phyloP scores from a whole-genome alignment of 2,797 vertebrate species.

The Taeniopygia guttata region DNA sequence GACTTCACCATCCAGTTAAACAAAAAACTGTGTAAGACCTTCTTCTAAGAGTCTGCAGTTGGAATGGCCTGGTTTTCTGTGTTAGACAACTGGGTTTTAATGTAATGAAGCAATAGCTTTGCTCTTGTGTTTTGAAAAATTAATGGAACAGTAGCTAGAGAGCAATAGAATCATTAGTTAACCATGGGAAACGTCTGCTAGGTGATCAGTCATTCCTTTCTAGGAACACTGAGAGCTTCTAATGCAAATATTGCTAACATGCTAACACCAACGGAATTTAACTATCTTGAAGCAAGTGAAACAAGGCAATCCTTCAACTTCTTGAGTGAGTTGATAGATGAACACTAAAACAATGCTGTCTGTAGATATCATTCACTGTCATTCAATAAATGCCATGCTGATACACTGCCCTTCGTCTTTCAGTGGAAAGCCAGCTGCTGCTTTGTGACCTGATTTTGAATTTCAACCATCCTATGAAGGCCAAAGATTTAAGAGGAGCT shows the following conservation, averaged over 20 bases:
- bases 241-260: not conserved
- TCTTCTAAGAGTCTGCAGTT: not conserved
- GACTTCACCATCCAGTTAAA: not conserved
- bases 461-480: slow-evolving; percentile 75
- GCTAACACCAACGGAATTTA: not conserved
- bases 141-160: not conserved
- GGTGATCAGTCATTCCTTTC: not conserved
- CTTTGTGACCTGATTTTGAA: slow-evolving; percentile 86
- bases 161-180: not conserved
- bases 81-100: not conserved
- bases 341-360: not conserved
- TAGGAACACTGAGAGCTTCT: not conserved
- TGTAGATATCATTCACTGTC: not conserved
- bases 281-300: not conserved
- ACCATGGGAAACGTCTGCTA: not conserved
- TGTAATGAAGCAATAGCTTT: not conserved
- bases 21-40: not conserved
- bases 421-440: slow-evolving; percentile 83
- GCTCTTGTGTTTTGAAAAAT: not conserved
- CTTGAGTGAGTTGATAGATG: not conserved
- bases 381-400: not conserved
- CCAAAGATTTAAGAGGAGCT: slow-evolving; percentile 47
- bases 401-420: not conserved
- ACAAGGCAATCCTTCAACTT: not conserved
- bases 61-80: not conserved